Conservation (phyloP, 2,888 invertebrate species). For the Zygothrica quintamaculata region DNA sequence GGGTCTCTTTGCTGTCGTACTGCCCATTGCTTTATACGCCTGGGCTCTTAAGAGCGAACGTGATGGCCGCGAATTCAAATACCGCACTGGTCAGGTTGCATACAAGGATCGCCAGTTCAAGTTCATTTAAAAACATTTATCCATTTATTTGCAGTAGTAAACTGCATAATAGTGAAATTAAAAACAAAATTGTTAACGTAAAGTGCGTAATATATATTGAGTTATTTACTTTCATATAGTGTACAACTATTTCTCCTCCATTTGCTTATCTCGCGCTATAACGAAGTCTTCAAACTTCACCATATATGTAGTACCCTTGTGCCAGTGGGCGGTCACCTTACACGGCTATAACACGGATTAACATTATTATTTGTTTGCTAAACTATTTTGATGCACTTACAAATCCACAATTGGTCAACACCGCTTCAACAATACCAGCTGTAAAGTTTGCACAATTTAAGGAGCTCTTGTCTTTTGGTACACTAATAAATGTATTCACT, state of each 20-base stretch:
- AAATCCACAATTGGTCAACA: constrained; percentile 97
- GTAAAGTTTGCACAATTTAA: constrained; percentile 99
- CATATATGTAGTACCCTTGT: constrained; percentile 99
- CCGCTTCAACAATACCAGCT: constrained; percentile 98
- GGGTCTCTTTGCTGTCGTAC: constrained; percentile 85
- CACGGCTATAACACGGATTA: constrained; percentile 91
- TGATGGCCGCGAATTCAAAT: constrained; percentile 86
- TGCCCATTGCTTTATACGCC: constrained; percentile 86
- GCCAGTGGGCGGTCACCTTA: constrained; percentile 99
- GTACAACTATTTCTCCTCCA: constrained; percentile 90
- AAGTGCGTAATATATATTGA: constrained; percentile 10
- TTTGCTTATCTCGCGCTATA: constrained; percentile 94
- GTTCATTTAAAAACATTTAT: constrained; percentile 86
- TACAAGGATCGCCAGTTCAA: constrained; percentile 91
- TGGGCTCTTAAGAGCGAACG: constrained; percentile 86
- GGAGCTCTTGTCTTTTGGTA: constrained; percentile 98
- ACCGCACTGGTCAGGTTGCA: constrained; percentile 89
- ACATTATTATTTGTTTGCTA: too few relatives aligned
- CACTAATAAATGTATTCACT: constrained; percentile 98
- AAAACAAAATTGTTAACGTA: constrained; percentile 46
- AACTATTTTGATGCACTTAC: constrained; percentile 90
- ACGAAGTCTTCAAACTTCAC: constrained; percentile 98
- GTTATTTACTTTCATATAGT: constrained; percentile 13
- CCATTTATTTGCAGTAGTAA: constrained; percentile 20
- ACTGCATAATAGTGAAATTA: constrained; percentile 54